A percentile compares a stretch with the other conserved stretches of the same genome.
These are phyloP conservation scores for Hypothenemus hampei DNA, from an alignment of 1,140 invertebrate genomes.

Conservation along the genomic window DNA sequence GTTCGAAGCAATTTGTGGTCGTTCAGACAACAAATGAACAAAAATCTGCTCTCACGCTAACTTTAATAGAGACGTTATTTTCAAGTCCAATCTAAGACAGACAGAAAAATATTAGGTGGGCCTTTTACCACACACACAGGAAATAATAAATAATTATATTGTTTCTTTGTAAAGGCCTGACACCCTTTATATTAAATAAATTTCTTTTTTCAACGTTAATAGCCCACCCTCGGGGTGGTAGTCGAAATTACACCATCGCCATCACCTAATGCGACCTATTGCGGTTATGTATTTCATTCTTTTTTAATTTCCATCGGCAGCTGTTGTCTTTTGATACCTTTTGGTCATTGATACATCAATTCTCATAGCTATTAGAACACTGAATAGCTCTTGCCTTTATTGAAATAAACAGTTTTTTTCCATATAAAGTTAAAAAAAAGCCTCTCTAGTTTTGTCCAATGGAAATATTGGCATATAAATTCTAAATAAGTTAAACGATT, in stretches of 20 bases:
- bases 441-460: too few species aligned
- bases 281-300: slow-evolving; percentile 2
- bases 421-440: too few species aligned
- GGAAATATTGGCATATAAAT: too few species aligned
- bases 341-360: slow-evolving; percentile 12
- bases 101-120: too few species aligned
- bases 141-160: too few species aligned
- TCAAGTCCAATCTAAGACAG: background rate
- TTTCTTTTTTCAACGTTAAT: slow-evolving; percentile 7
- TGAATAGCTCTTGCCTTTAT: too few species aligned
- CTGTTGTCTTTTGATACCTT: background rate
- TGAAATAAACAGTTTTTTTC: too few species aligned
- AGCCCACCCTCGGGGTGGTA: slow-evolving; percentile 5
- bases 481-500: too few species aligned
- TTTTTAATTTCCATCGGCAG: slow-evolving; percentile 4
- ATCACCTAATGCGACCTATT: slow-evolving; percentile 6
- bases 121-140: slow-evolving; percentile 11
- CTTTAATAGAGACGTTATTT: slow-evolving; percentile 8
- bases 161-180: slow-evolving; percentile 6
- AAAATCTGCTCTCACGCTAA: too few species aligned
- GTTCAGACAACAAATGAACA: too few species aligned
- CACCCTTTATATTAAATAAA: slow-evolving; percentile 13
- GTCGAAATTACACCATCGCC: slow-evolving; percentile 12
- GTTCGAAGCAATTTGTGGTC: too few species aligned
- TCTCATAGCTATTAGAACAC: too few species aligned